Base-by-base conservation (phyloP, 2,113 vertebrate species). In the Delphinus delphis region DNA sequence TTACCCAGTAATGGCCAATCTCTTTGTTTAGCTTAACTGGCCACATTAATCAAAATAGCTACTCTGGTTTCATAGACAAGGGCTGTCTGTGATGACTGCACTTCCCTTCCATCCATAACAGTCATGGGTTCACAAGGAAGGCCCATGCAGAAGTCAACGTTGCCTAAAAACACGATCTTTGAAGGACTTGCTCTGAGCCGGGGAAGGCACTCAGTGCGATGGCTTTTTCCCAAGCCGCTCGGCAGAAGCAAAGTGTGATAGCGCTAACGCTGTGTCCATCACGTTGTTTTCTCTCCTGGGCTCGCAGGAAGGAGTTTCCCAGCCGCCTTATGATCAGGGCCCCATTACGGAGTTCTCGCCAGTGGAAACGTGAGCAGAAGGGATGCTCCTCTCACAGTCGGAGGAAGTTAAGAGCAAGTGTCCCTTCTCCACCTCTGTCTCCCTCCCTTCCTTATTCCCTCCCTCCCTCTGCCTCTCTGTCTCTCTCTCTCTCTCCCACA, bases 21-120 rank as follows among this genome's bases (percentile, higher is more conserved):
- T 95, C 90, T 97, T 97, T 97, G 95, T 96, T 97, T 76, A 76
- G 65, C 65, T 76, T 94, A 86, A 87, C 80, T 3, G 9, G 88
- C 70, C 90, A 81, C 93, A 96, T 93, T 96, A 93, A 97, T 97
- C 97, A 95, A 89, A 89, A 50, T 26, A 50, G 53, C 76, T 23
- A 71, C 65, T 77, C 31, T 2, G 60, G 53, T 33, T 76, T 65
- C 58, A 4, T 1, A 28, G 26, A 18, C 25, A 0, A 6, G 15
- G 18, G 21, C 71, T 13, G 14, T 53, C 71, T 31, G 87, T 26
- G 13, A 53, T 1, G 8, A 5, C 36, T 36, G 26, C 8, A 5
- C 17, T 17, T 28, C 55, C 74, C 60, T 76, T 62, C 36, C 36
- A 41, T 31, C 88, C 10, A 0, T 0, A 62, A 44, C 65, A 21